Evolutionary conservation across 1,140 invertebrate species (phyloP).

Genomic region (Euwallacea similis): DNA sequence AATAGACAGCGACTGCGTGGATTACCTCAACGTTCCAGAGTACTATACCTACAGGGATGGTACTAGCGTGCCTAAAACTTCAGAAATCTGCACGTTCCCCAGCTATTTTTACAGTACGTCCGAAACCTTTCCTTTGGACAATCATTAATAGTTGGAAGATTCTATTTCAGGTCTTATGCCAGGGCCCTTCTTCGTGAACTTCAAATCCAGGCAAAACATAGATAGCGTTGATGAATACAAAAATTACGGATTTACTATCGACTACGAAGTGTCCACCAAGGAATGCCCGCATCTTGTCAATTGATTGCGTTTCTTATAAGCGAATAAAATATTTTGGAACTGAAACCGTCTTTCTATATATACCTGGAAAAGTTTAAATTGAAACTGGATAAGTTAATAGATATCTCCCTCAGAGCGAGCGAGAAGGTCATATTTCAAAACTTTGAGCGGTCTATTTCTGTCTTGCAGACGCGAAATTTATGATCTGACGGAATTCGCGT

Average conservation of each 20-base stretch:
- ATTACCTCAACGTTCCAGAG: conserved; percentile 40
- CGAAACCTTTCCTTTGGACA: not conserved
- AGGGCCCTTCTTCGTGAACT: conserved; percentile 43
- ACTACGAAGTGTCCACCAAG: not conserved
- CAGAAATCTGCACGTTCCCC: not conserved
- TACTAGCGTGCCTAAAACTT: not conserved
- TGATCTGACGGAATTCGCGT: not conserved
- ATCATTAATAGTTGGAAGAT: not conserved
- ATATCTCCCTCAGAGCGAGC: not conserved
- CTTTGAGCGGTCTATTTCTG: not conserved
- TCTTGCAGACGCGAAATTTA: not conserved
- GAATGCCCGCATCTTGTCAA: not conserved
- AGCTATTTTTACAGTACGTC: not conserved
- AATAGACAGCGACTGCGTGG: conserved; percentile 6
- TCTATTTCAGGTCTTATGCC: conserved; percentile 36
- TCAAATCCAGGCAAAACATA: conserved; percentile 18
- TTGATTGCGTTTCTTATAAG: too few relatives aligned
- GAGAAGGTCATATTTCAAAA: not conserved
- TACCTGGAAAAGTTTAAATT: conserved; percentile 1
- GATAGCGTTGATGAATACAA: too few relatives aligned
- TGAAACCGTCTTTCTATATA: too few relatives aligned
- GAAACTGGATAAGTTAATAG: conserved; percentile 2
- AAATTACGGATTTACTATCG: not conserved
- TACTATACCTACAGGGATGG: conserved; percentile 1
- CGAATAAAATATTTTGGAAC: too few relatives aligned